Conservation (phyloP, 2,888 invertebrate genomes). For the Polydrusus cervinus region DNA sequence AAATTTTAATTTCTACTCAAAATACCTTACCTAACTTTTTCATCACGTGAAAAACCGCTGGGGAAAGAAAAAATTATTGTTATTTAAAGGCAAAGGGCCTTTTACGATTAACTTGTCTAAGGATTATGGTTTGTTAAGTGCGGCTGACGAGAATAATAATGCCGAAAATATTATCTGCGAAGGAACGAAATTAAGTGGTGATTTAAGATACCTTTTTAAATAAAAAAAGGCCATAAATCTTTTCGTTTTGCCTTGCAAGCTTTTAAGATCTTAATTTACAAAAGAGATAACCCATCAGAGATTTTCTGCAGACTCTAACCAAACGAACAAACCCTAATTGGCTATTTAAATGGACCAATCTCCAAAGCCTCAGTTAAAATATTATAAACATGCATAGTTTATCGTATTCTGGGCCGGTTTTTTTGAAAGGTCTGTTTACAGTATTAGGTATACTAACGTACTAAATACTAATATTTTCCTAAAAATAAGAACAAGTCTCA, state of each 20-base stretch:
- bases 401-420: too few species aligned
- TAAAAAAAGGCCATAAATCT: conserved; percentile 17
- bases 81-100: conserved; percentile 35
- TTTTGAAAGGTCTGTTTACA: too few species aligned
- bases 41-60: conserved; percentile 14
- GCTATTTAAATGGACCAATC: too few species aligned
- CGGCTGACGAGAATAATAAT: conserved; percentile 36
- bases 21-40: conserved; percentile 25
- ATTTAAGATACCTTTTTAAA: conserved; percentile 20
- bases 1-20: not conserved
- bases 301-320: too few species aligned
- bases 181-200: conserved; percentile 31
- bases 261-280: conserved; percentile 5
- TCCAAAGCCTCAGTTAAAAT: too few species aligned
- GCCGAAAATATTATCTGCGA: conserved; percentile 33
- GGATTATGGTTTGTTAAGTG: conserved; percentile 43
- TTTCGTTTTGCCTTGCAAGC: conserved; percentile 1
- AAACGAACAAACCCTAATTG: too few species aligned
- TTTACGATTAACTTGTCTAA: conserved; percentile 31
- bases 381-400: too few species aligned
- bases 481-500: too few species aligned
- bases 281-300: too few species aligned
- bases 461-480: too few species aligned
- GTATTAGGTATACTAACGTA: too few species aligned
- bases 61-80: conserved; percentile 28